Conservation (phyloP, 2,113 vertebrate species). For the Alethe castanea region DNA sequence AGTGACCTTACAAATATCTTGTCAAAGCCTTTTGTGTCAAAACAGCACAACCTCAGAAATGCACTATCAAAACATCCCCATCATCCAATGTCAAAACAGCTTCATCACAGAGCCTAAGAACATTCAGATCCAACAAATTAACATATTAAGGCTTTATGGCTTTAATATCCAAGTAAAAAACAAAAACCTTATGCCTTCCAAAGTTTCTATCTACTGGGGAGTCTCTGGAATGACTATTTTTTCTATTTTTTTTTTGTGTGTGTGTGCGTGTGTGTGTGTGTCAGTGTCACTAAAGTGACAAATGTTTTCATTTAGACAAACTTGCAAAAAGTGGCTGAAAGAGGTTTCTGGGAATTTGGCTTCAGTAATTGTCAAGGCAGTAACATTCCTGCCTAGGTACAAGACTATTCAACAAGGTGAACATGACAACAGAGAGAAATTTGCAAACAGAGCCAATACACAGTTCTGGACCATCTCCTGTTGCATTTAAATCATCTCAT, state of each 20-base stretch:
- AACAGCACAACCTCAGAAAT: slow-evolving; percentile 44
- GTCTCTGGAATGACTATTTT: background rate
- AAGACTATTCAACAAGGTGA: background rate
- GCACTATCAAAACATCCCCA: slow-evolving; percentile 49
- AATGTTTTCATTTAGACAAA: background rate
- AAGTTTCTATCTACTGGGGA: background rate
- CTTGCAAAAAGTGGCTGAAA: background rate
- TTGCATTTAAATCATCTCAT: background rate
- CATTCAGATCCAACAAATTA: slow-evolving; percentile 33
- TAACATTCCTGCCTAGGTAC: background rate
- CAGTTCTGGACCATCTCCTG: background rate
- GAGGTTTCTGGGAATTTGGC: background rate
- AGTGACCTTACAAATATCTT: slow-evolving; percentile 53
- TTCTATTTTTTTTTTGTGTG: too few species aligned
- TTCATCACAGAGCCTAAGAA: slow-evolving; percentile 15
- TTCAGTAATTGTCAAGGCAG: background rate
- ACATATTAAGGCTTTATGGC: slow-evolving; percentile 47
- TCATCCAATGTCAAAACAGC: slow-evolving; percentile 49
- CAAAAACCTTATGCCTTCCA: slow-evolving; percentile 11
- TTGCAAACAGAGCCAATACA: background rate
- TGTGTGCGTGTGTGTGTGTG: background rate
- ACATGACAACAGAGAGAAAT: background rate
- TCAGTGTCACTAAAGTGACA: background rate
- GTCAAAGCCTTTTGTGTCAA: slow-evolving; percentile 64
- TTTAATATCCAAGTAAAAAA: slow-evolving; percentile 32